A percentile compares a stretch with the other conserved stretches of the same genome.
phyloP scores from a whole-genome alignment of 2,113 vertebrate genomes.

The Nyctibius bracteatus region DNA sequence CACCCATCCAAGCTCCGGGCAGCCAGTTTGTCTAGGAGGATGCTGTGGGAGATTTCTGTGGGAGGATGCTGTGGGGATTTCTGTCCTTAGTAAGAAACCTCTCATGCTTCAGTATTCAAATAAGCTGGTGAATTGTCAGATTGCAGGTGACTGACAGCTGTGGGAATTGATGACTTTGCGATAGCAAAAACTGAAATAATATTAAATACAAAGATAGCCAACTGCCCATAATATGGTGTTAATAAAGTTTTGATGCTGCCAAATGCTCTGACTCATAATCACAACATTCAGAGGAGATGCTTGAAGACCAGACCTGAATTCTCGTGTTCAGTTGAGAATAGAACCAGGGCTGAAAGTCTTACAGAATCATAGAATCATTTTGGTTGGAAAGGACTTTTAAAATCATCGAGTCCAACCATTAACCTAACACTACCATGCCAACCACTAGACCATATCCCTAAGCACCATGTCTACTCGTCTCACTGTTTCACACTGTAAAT shows the following conservation, averaged over 20 bases:
- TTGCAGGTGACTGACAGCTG: neutral
- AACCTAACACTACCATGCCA: no score
- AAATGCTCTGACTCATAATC: neutral
- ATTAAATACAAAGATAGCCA: neutral
- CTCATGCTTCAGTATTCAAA: neutral
- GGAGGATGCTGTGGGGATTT: no score
- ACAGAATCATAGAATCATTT: no score
- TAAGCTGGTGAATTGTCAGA: neutral
- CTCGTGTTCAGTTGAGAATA: neutral
- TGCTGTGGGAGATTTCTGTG: no score
- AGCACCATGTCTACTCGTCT: no score
- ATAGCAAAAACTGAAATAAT: neutral
- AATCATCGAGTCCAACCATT: no score
- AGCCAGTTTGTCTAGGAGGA: no score
- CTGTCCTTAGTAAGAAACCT: neutral
- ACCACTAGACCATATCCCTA: no score
- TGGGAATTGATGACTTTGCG: neutral
- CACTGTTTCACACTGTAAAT: neutral
- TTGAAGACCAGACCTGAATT: neutral
- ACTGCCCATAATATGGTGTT: neutral
- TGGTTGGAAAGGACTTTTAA: no score
- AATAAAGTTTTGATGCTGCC: neutral
- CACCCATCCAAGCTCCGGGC: no score
- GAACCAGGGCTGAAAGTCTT: neutral
- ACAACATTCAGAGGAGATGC: neutral